Conservation (phyloP, 2,113 vertebrate species). For the Melanerpes formicivorus region DNA sequence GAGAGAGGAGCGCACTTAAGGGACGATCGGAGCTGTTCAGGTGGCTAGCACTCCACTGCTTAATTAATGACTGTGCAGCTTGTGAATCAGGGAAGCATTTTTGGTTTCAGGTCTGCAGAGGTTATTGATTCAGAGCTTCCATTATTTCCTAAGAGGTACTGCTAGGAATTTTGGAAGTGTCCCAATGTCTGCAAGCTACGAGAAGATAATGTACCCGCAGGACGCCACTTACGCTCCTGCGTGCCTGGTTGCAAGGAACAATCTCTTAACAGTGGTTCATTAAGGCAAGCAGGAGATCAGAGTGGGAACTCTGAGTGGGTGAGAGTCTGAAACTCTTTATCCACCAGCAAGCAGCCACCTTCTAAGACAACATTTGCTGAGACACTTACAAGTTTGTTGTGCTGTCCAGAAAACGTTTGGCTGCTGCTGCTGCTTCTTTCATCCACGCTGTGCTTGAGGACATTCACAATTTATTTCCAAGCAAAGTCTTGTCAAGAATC, state of each 20-base stretch:
- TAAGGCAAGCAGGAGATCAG: not conserved
- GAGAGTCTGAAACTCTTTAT: not conserved
- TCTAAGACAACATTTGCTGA: not conserved
- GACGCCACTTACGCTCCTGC: not conserved
- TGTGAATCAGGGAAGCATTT: constrained; percentile 41
- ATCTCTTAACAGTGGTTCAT: not conserved
- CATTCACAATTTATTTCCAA: not conserved
- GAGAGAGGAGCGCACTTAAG: not conserved
- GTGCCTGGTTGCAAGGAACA: constrained; percentile 8
- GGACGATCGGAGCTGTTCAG: not conserved
- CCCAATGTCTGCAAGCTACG: not conserved
- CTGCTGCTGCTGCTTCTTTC: not conserved
- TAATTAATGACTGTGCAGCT: constrained; percentile 47
- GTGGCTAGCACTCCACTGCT: constrained; percentile 19
- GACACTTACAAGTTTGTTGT: not conserved
- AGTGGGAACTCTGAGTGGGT: not conserved
- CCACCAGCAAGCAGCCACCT: not conserved
- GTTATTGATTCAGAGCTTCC: constrained; percentile 54
- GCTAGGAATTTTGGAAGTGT: not conserved
- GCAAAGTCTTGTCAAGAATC: not conserved
- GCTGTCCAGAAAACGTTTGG: not conserved
- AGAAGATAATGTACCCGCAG: constrained; percentile 12
- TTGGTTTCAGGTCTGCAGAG: not conserved
- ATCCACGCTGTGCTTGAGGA: not conserved
- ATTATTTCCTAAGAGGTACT: constrained; percentile 38